Conservation (phyloP, 2,113 vertebrate species). For the Agapornis roseicollis region DNA sequence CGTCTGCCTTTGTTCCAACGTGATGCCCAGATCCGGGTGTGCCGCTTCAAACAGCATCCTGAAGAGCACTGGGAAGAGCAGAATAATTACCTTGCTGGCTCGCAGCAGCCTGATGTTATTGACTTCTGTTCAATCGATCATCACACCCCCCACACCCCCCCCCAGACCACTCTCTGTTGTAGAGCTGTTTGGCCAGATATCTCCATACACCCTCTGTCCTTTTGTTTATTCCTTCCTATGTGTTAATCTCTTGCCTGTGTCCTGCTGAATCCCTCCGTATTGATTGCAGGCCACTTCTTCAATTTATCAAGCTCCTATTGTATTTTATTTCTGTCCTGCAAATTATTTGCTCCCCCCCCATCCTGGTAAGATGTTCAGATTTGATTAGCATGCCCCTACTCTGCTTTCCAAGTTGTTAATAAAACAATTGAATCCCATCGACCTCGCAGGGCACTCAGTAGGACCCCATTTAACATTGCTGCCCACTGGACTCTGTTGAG, state of each 20-base stretch:
- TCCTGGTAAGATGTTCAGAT: slow-evolving; percentile 40
- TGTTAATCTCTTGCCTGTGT: slow-evolving; percentile 64
- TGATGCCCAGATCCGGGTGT: slow-evolving; percentile 26
- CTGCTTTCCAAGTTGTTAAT: slow-evolving; percentile 57
- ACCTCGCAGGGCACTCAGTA: slow-evolving; percentile 25
- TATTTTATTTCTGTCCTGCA: slow-evolving; percentile 69
- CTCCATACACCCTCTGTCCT: slow-evolving; percentile 55
- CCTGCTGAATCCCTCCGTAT: slow-evolving; percentile 65
- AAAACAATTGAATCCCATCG: slow-evolving; percentile 69
- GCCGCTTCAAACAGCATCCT: slow-evolving; percentile 29
- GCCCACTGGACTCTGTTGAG: slow-evolving; percentile 36
- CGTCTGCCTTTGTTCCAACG: slow-evolving; percentile 31
- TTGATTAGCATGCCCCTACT: slow-evolving; percentile 55
- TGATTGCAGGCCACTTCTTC: slow-evolving; percentile 66
- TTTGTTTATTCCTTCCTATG: slow-evolving; percentile 68
- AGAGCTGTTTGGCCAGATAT: slow-evolving; percentile 37
- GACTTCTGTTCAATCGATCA: slow-evolving; percentile 62
- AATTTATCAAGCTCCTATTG: slow-evolving; percentile 62
- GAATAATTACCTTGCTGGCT: slow-evolving; percentile 62
- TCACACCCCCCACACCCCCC: slow-evolving; percentile 6
- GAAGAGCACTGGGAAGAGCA: background rate
- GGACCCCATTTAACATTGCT: slow-evolving; percentile 55
- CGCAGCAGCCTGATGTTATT: slow-evolving; percentile 56
- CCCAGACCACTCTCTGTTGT: slow-evolving; percentile 37
- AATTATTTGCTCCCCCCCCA: slow-evolving; percentile 55